A percentile compares a stretch with the other conserved stretches of the same genome.
Conservation (phyloP, 2,113 vertebrate species). For the Eulacestoma nigropectus region DNA sequence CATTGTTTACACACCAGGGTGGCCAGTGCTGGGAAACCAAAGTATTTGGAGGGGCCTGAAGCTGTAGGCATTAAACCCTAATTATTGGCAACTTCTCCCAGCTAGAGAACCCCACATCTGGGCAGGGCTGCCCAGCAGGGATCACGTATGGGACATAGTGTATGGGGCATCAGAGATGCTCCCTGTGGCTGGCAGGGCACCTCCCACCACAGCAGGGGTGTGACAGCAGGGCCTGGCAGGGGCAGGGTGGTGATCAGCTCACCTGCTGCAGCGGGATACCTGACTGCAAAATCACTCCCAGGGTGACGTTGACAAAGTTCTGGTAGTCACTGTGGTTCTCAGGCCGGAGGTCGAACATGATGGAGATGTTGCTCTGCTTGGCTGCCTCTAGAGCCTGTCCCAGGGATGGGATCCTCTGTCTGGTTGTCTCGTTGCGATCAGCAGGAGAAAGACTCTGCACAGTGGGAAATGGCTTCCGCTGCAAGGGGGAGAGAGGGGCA, state of each 20-base stretch:
- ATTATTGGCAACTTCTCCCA: neutral
- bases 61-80: neutral
- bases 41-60: neutral
- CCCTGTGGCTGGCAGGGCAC: neutral
- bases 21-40: neutral
- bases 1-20: slow-evolving; percentile 3
- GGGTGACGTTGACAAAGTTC: slow-evolving; percentile 68
- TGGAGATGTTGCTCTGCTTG: slow-evolving; percentile 71
- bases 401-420: slow-evolving; percentile 77
- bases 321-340: slow-evolving; percentile 63
- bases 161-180: neutral
- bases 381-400: slow-evolving; percentile 68
- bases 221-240: neutral
- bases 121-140: neutral
- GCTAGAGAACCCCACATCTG: neutral
- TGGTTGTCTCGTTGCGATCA: slow-evolving; percentile 49
- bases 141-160: neutral
- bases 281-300: slow-evolving; percentile 66
- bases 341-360: slow-evolving; percentile 87
- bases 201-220: neutral
- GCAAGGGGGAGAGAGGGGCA: neutral
- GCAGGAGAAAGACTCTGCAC: slow-evolving; percentile 66
- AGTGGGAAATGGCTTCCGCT: slow-evolving; percentile 82
- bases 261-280: slow-evolving; percentile 73
- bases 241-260: neutral